Evolutionary conservation across 1,140 invertebrate genomes (phyloP).

Genomic region (Lasioglossum baleicum): DNA sequence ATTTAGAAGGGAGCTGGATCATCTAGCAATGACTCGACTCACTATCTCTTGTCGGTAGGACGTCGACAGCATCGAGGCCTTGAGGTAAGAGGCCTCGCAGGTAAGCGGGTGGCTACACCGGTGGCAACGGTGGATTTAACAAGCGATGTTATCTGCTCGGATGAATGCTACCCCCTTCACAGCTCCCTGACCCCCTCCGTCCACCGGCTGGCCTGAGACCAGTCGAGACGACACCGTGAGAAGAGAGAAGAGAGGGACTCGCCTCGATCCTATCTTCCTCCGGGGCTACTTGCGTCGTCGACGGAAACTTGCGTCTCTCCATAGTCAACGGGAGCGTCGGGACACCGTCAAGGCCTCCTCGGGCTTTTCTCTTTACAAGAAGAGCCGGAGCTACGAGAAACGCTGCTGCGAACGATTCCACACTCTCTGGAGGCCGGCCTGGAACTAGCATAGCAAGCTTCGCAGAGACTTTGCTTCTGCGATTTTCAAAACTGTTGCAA

Average conservation of each 20-base stretch:
- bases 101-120: slow-evolving; percentile 58
- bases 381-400: not conserved
- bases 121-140: slow-evolving; percentile 63
- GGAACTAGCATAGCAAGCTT: too few relatives aligned
- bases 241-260: not conserved
- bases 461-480: too few relatives aligned
- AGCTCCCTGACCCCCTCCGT: slow-evolving; percentile 53
- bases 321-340: slow-evolving; percentile 26
- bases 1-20: slow-evolving; percentile 30
- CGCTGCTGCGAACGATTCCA: not conserved
- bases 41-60: slow-evolving; percentile 66
- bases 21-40: slow-evolving; percentile 33
- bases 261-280: slow-evolving; percentile 54
- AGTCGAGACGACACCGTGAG: not conserved
- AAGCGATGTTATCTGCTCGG: slow-evolving; percentile 67
- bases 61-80: slow-evolving; percentile 56
- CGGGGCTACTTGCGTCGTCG: slow-evolving; percentile 35
- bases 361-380: slow-evolving; percentile 1
- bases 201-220: slow-evolving; percentile 3
- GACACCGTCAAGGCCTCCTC: slow-evolving; percentile 5
- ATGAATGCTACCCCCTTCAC: slow-evolving; percentile 57
- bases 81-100: slow-evolving; percentile 57
- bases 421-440: not conserved
- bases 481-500: too few relatives aligned
- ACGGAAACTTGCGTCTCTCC: slow-evolving; percentile 31